These are phyloP conservation scores for Tipula confusa DNA, from an alignment of 2,888 invertebrate species.

Conservation along the genomic window DNA sequence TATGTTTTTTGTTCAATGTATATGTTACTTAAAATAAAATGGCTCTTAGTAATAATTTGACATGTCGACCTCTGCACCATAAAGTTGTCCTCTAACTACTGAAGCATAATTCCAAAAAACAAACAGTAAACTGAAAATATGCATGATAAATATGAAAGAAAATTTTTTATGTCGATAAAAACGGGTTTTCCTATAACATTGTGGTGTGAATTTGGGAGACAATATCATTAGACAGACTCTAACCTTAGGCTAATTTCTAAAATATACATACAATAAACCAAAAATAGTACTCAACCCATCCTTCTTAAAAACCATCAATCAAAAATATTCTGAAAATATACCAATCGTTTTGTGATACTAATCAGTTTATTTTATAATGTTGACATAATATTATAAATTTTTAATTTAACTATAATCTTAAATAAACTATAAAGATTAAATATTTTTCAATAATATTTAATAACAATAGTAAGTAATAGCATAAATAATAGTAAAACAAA, in stretches of 20 bases:
- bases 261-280: neutral
- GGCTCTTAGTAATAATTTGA: too few species aligned
- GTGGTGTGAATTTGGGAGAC: neutral
- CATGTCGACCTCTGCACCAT: too few species aligned
- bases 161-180: too few species aligned
- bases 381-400: neutral
- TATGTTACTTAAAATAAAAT: too few species aligned
- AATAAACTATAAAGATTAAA: too few species aligned
- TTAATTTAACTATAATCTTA: too few species aligned
- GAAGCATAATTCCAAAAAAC: too few species aligned
- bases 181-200: neutral
- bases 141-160: too few species aligned
- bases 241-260: neutral
- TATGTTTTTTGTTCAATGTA: too few species aligned
- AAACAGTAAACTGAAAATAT: too few species aligned
- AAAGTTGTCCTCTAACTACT: too few species aligned
- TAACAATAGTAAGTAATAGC: neutral
- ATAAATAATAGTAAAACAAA: neutral
- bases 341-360: neutral
- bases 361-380: neutral
- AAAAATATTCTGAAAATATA: neutral
- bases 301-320: neutral
- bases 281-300: neutral
- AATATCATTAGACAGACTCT: neutral
- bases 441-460: neutral